Evolutionary conservation across 2,797 vertebrate species (phyloP).

Genomic region (Astyanax mexicanus): DNA sequence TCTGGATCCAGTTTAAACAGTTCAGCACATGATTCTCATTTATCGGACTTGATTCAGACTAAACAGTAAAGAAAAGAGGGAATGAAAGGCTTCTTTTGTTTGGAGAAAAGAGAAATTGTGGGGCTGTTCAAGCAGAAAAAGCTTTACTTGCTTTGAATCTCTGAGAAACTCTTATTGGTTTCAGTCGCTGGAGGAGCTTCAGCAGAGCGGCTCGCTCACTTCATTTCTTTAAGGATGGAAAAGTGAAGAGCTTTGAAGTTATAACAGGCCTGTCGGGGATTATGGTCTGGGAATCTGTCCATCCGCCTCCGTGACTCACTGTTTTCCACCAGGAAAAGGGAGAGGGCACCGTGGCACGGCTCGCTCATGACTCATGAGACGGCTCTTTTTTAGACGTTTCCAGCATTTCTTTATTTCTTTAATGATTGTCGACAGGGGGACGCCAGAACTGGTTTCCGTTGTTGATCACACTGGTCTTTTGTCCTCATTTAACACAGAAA

Average conservation of each 20-base stretch:
- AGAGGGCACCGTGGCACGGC: constrained; percentile 40
- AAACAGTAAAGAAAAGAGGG: constrained; percentile 59
- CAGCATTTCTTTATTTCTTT: constrained; percentile 29
- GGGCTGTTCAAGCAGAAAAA: neutral
- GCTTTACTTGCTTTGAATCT: constrained; percentile 3
- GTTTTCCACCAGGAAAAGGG: constrained; percentile 59
- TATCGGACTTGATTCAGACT: constrained; percentile 50
- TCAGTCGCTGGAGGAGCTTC: neutral
- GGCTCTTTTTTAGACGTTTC: constrained; percentile 11
- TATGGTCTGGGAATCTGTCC: constrained; percentile 50
- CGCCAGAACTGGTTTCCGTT: constrained; percentile 6
- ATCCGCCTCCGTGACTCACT: constrained; percentile 70
- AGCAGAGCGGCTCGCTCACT: constrained; percentile 33
- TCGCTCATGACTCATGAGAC: constrained; percentile 44
- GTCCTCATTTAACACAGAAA: neutral
- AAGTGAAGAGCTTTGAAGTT: constrained; percentile 57
- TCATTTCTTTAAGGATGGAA: constrained; percentile 39
- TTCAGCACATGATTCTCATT: constrained; percentile 31
- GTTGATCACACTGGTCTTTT: constrained; percentile 5
- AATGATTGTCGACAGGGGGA: neutral
- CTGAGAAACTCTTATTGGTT: constrained; percentile 28
- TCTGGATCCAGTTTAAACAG: constrained; percentile 29
- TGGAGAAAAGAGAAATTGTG: neutral
- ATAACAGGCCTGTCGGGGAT: constrained; percentile 56
- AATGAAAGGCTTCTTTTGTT: constrained; percentile 24